Evolutionary conservation across 2,888 invertebrate species (phyloP), one percentile per base, ranked within the genome.

Genomic region (Rhagonycha fulva): DNA sequence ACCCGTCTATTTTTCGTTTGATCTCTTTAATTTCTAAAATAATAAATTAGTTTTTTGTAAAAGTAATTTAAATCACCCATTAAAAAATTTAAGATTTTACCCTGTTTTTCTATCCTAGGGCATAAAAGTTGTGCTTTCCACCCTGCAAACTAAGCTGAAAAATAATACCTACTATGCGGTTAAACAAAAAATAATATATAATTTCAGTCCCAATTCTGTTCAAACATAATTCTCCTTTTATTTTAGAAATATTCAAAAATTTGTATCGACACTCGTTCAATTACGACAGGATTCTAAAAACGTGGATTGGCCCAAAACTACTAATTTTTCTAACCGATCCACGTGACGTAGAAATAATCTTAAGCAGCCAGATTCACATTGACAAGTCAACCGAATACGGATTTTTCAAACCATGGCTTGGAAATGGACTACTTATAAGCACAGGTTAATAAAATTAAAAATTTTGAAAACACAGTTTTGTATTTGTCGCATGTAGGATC

Each of bases 341-440:
- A 14, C 90, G 93, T 3, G 95, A 95, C 83, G 93, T 94, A 60
- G 95, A 95, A 87, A 88, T 94, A 69, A 91, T 95, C 81, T 90
- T 95, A 19, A 93, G 94, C 85, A 95, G 95, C 82, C 93, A 94
- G 83, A 93, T 93, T 2, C 93, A 94, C 87, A 94, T 95, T 80
- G 95, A 95, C 88, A 95, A 95, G 86, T 92, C 95, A 24, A 88
- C 91, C 11, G 95, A 95, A 84, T 95, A 95, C 87, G 90, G 91
- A 82, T 94, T 95, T 89, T 95, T 95, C 88, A 92, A 94, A 84
- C 95, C 95, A 0, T 95, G 95, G 95, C 91, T 95, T 76, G 95
- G 95, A 85, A 91, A 95, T 82, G 95, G 95, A 83, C 92, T 95
- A 9, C 91, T 95, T 28, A 95, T 95, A 84, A 95, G 95, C 82